Base-by-base conservation (phyloP, 1,140 invertebrate genomes). In the Drosophila parabipectinata region DNA sequence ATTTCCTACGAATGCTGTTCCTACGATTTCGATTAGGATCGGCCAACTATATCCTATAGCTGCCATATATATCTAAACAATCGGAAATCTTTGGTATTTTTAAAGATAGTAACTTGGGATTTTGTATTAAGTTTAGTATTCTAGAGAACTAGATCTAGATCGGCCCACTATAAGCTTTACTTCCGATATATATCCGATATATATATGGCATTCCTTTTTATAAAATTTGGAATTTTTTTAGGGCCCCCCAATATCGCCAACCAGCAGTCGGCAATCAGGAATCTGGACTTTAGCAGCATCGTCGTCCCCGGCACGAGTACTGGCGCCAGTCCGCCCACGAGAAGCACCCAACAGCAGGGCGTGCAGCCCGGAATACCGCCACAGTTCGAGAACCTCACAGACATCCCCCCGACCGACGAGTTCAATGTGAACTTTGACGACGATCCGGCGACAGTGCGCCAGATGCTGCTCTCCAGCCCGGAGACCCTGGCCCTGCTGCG, bases 401-500 rank as follows among this genome's bases (percentile, higher is more conserved):
- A 91, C 21, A 72, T 91, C 56, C 88, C 91, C 10, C 69, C 76
- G 54, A 68, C 92, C 58, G 92, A 81, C 54, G 90, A 91, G 7
- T 90, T 90, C 34, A 91, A 91, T 71, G 90, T 91, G 1, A 91
- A 91, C 34, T 90, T 87, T 5, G 95, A 96, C 78, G 96, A 98
- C 91, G 97, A 99, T 92, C 98, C 98, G 15, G 95, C 95, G n/a
- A 94, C 96, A 71, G 96, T 99, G 45, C 93, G 96, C 72, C 95
- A 98, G 77, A 96, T 98, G 95, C 95, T 99, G 66, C 91, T 98
- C 21, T 95, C 95, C n/a, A 97, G 98, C 93, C 98, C 98, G 0
- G 97, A 98, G 91, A 97, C 98, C 85, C 87, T 99, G 64, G 96
- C 98, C 1, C 85, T 98, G 34, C 93, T 99, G 0, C 97, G 98